Base-by-base conservation (phyloP, 2,113 vertebrate species). In the Ictidomys tridecemlineatus region DNA sequence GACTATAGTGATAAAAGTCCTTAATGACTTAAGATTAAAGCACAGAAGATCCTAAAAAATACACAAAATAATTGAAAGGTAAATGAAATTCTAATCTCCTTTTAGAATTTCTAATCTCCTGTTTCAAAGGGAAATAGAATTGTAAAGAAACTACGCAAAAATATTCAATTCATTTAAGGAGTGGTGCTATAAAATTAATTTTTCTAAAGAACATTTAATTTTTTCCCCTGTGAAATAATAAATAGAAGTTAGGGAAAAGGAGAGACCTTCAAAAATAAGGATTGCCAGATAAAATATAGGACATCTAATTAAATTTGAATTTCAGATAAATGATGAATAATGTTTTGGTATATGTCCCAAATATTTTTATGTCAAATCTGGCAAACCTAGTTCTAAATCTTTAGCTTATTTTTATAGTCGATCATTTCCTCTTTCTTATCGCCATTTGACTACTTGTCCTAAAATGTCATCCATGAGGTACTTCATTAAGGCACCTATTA, bases 401-500 rank as follows among this genome's bases (percentile, higher is more conserved):
- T 80, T 74, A 80, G 8, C 39, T 78, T 83, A n/a, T 65, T 94
- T 96, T 94, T 89, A 7, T 24, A 79, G 39, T 63, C n/a, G n/a
- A 70, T 69, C 67, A 11, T 78, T 85, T 88, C 58, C 30, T 67
- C 48, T 92, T 93, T 92, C 82, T 85, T 56, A 77, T 88, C 77
- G 39, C 73, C 34, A 17, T 83, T 82, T 88, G 89, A 94, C 65
- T 53, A 10, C 72, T 22, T 92, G 9, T 56, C 20, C 92, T 98
- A 51, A 83, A 94, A 79, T 42, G 86, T 69, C 78, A 73, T 65
- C 90, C 73, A 73, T 74, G 78, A 85, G 72, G 83, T 70, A 53
- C 86, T 97, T 95, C 73, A 28, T 95, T 96, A 94, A 72, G 77
- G 85, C 69, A 97, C 82, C 56, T 86, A 26, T 96, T 98, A 97